A percentile compares a stretch with the other conserved stretches of the same genome.
phyloP scores from a whole-genome alignment of 2,888 invertebrate genomes.

The Crioceris asparagi region DNA sequence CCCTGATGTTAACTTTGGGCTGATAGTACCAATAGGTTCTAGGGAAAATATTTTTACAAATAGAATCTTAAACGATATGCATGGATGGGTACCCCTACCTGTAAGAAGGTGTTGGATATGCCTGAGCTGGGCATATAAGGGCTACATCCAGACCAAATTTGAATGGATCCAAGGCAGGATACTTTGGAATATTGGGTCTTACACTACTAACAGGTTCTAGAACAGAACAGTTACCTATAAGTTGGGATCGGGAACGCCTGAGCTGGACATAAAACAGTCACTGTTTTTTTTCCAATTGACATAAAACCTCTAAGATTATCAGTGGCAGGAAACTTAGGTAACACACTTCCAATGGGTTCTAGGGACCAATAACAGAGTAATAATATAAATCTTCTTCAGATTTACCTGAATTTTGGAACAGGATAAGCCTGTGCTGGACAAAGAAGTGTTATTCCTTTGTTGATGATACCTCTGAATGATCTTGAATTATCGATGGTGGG shows the following conservation, averaged over 20 bases:
- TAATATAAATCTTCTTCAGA: no score
- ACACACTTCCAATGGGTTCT: constrained; percentile 42
- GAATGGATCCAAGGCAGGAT: constrained; percentile 29
- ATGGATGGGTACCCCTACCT: constrained; percentile 64
- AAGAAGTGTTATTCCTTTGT: constrained; percentile 38
- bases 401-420: constrained; percentile 48
- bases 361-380: no score
- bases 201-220: constrained; percentile 41
- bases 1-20: constrained; percentile 47
- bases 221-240: constrained; percentile 55
- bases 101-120: constrained; percentile 60
- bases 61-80: constrained; percentile 34
- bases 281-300: constrained; percentile 23
- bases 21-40: constrained; percentile 71
- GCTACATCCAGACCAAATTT: constrained; percentile 33
- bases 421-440: constrained; percentile 58
- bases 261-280: constrained; percentile 56
- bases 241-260: constrained; percentile 60
- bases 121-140: constrained; percentile 54
- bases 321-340: constrained; percentile 41
- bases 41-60: constrained; percentile 16
- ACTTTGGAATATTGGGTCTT: constrained; percentile 36
- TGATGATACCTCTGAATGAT: constrained; percentile 23
- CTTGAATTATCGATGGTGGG: constrained; percentile 32
- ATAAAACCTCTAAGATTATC: constrained; percentile 30